Percentiles rank a stretch among this genome's conserved stretches.
These are phyloP conservation scores for Tryphoninae sp. DNA, from an alignment of 2,888 invertebrate species.

Conservation along the genomic window DNA sequence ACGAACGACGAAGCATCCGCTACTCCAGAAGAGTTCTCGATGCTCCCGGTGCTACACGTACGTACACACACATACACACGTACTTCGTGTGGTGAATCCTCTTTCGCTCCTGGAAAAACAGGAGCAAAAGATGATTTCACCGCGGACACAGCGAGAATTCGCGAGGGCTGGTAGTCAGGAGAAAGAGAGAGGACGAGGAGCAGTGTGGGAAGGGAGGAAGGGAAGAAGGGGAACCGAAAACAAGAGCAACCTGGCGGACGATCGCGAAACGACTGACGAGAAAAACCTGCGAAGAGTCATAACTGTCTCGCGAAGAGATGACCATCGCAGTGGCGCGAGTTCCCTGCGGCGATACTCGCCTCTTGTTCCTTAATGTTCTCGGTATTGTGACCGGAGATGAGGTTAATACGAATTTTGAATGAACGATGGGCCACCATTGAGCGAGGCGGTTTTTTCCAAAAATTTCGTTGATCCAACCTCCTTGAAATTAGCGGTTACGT, in stretches of 20 bases:
- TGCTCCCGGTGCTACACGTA: conserved; percentile 54
- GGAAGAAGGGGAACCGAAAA: conserved; percentile 60
- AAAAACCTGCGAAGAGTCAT: conserved; percentile 66
- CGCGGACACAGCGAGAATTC: conserved; percentile 62
- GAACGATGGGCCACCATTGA: too few species aligned
- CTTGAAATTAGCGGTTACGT: too few species aligned
- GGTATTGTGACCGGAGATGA: background rate
- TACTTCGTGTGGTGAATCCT: conserved; percentile 31
- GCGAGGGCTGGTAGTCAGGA: conserved; percentile 31
- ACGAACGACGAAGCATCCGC: conserved; percentile 47
- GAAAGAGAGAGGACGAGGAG: conserved; percentile 28
- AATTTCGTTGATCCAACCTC: too few species aligned
- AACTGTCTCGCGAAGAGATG: conserved; percentile 74
- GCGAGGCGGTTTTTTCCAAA: too few species aligned
- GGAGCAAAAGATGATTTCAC: conserved; percentile 68
- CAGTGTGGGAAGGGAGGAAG: conserved; percentile 22
- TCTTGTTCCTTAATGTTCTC: conserved; percentile 42
- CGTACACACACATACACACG: conserved; percentile 1
- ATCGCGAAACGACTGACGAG: conserved; percentile 75
- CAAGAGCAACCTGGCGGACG: conserved; percentile 69
- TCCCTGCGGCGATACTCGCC: conserved; percentile 70
- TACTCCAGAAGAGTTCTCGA: conserved; percentile 41
- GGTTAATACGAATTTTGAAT: too few species aligned
- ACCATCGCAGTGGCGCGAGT: conserved; percentile 75
- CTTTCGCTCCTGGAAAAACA: conserved; percentile 69